phyloP scores from a whole-genome alignment of 2,888 invertebrate species.

The Chalcosyrphus nemorum region DNA sequence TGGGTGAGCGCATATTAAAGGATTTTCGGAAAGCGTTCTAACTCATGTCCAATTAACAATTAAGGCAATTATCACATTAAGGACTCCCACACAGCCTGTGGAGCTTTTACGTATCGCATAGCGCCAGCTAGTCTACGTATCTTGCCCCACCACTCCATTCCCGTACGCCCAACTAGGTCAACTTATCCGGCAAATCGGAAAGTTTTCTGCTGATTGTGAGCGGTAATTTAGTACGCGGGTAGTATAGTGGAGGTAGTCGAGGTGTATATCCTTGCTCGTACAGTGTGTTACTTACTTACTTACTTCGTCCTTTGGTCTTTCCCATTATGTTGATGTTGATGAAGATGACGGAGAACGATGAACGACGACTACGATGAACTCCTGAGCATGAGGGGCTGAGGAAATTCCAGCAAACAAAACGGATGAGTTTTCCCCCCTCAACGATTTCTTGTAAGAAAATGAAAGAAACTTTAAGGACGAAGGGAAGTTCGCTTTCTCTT shows the following conservation, averaged over 20 bases:
- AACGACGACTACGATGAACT: conserved; percentile 46
- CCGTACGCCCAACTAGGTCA: conserved; percentile 39
- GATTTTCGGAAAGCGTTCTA: conserved; percentile 59
- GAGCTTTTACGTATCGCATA: conserved; percentile 45
- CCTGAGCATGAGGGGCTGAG: conserved; percentile 18
- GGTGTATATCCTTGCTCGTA: conserved; percentile 10
- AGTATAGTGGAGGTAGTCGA: neutral
- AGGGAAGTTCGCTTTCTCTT: conserved; percentile 19
- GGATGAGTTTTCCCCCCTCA: conserved; percentile 1
- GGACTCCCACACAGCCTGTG: conserved; percentile 24
- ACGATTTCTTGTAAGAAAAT: conserved; percentile 10
- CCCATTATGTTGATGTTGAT: conserved; percentile 49
- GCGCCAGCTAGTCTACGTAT: conserved; percentile 12
- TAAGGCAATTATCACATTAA: conserved; percentile 67
- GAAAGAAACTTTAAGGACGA: neutral
- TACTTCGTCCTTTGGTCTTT: conserved; percentile 41
- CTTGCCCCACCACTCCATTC: neutral
- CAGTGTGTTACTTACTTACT: conserved; percentile 27
- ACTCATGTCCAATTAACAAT: conserved; percentile 70
- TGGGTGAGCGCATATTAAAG: conserved; percentile 51
- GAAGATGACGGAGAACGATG: conserved; percentile 33
- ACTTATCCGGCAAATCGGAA: conserved; percentile 54
- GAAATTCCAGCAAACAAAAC: conserved; percentile 25
- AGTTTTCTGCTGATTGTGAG: conserved; percentile 64
- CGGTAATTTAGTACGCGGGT: conserved; percentile 23